A percentile compares a stretch with the other conserved stretches of the same genome.
Evolutionary conservation across 2,888 invertebrate species (phyloP).

Genomic region (Norana najaformis): DNA sequence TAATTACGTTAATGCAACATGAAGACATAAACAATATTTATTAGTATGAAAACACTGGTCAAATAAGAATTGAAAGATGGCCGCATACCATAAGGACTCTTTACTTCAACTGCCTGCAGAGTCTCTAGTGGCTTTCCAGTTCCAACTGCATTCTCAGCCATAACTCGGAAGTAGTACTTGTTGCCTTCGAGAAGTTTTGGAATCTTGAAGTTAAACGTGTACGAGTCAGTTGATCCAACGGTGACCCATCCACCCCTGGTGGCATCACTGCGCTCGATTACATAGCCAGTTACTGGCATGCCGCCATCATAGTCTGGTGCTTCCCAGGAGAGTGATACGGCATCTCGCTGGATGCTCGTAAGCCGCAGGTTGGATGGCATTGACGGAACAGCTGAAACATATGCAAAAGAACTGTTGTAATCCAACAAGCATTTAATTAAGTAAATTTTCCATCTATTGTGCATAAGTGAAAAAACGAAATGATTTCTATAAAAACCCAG

Average conservation of each 20-base stretch:
- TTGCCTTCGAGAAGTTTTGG: conserved; percentile 58
- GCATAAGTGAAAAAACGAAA: background rate
- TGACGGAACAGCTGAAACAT: conserved; percentile 42
- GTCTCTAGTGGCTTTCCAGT: conserved; percentile 72
- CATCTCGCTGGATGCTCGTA: conserved; percentile 45
- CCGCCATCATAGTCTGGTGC: conserved; percentile 59
- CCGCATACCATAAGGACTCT: conserved; percentile 72
- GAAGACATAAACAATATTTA: background rate
- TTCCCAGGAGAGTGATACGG: conserved; percentile 59
- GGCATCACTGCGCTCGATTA: conserved; percentile 52
- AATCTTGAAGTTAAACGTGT: conserved; percentile 47
- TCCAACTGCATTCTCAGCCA: conserved; percentile 69
- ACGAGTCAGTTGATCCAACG: conserved; percentile 49
- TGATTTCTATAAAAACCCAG: background rate
- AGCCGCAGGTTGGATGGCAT: conserved; percentile 44
- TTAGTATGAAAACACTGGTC: background rate
- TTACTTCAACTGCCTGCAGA: conserved; percentile 42
- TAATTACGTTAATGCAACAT: background rate
- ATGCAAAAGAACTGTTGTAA: background rate
- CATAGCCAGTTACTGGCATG: conserved; percentile 55
- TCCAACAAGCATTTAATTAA: background rate
- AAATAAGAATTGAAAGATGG: background rate
- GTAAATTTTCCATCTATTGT: background rate
- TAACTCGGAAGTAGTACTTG: conserved; percentile 61
- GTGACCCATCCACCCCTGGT: conserved; percentile 53